phyloP scores from a whole-genome alignment of 2,888 invertebrate species.

The Melinaea marsaeus region DNA sequence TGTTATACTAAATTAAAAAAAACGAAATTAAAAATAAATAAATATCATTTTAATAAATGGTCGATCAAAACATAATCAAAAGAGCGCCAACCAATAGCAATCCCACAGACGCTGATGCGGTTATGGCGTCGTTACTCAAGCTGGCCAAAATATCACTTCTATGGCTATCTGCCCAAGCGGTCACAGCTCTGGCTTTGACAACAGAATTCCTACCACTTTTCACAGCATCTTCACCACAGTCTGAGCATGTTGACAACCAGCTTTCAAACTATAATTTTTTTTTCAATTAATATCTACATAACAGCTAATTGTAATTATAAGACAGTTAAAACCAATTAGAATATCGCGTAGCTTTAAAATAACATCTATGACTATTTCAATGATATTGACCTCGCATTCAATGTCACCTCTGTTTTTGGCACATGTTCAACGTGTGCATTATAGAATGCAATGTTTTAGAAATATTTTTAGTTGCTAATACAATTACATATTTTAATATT shows the following conservation, averaged over 20 bases:
- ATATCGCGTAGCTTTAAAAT: no score
- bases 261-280: constrained; percentile 50
- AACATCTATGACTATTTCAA: constrained; percentile 13
- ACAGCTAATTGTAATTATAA: not conserved
- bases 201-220: constrained; percentile 40
- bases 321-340: no score
- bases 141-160: constrained; percentile 45
- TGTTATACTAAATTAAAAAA: no score
- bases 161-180: constrained; percentile 54
- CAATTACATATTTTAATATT: not conserved
- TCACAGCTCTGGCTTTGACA: constrained; percentile 36
- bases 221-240: constrained; percentile 45
- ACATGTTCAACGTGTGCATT: constrained; percentile 13
- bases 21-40: no score
- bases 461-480: not conserved
- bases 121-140: constrained; percentile 40
- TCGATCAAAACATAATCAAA: constrained; percentile 13
- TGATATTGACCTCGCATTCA: constrained; percentile 19
- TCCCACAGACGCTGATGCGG: constrained; percentile 39
- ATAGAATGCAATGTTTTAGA: constrained; percentile 1
- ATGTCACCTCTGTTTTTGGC: constrained; percentile 23
- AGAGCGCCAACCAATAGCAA: constrained; percentile 20
- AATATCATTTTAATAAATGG: no score
- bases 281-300: not conserved
- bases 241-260: constrained; percentile 50